Evolutionary conservation across 1,140 invertebrate genomes (phyloP).

Genomic region (Drosophila bocqueti): DNA sequence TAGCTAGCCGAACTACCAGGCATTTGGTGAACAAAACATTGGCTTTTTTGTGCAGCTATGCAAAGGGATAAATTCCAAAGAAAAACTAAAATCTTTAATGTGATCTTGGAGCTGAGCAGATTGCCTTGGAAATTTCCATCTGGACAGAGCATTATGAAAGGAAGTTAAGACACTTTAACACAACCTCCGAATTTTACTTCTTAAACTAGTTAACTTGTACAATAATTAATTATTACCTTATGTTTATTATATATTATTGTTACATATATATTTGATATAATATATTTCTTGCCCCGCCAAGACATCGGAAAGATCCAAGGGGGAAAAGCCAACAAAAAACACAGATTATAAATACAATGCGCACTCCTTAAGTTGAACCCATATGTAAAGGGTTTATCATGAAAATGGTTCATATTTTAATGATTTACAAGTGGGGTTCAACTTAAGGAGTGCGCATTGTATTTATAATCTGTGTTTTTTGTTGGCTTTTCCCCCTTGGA

Average conservation of each 20-base stretch:
- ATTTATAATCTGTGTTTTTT: slow-evolving; percentile 28
- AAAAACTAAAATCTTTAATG: neutral
- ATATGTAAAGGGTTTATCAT: no score
- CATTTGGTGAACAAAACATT: neutral
- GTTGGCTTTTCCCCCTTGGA: slow-evolving; percentile 5
- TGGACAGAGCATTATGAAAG: no score
- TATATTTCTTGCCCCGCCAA: slow-evolving; percentile 10
- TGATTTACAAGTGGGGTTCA: no score
- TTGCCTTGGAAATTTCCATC: no score
- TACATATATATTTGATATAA: no score
- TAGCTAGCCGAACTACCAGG: neutral
- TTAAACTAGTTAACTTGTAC: no score
- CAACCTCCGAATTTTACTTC: no score
- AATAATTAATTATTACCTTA: no score
- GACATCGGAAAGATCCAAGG: slow-evolving; percentile 20
- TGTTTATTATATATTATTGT: no score
- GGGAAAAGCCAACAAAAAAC: slow-evolving; percentile 15
- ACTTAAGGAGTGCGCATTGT: neutral
- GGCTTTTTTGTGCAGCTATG: neutral
- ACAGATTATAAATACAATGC: slow-evolving; percentile 25
- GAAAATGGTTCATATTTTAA: no score
- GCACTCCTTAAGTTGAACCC: neutral
- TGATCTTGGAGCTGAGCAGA: neutral
- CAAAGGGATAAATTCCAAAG: no score
- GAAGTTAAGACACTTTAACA: no score